These are phyloP conservation scores for Poecilia gillii DNA, from an alignment of 2,797 vertebrate species.

Conservation along the genomic window DNA sequence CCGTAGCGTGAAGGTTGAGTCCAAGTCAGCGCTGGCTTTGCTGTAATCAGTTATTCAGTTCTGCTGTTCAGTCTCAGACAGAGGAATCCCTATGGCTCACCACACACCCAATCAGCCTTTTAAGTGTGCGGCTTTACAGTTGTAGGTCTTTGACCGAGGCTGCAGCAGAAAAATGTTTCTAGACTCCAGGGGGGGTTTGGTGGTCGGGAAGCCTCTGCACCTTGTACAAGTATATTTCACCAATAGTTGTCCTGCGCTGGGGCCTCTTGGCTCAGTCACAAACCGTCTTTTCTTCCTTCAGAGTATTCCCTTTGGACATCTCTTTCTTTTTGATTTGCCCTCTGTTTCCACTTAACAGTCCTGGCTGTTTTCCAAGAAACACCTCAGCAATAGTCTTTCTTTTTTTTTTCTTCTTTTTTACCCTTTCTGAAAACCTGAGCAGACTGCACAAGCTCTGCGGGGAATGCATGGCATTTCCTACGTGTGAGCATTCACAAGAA, in stretches of 20 bases:
- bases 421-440: constrained; percentile 20
- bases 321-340: constrained; percentile 70
- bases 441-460: constrained; percentile 24
- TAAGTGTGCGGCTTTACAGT: constrained; percentile 36
- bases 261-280: constrained; percentile 47
- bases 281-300: constrained; percentile 42
- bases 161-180: constrained; percentile 42
- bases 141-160: constrained; percentile 25
- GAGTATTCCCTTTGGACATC: constrained; percentile 57
- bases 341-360: constrained; percentile 78
- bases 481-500: neutral
- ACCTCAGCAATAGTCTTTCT: constrained; percentile 59
- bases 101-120: constrained; percentile 55
- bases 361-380: constrained; percentile 73
- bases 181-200: constrained; percentile 34
- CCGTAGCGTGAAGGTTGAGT: constrained; percentile 32
- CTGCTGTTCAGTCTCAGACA: constrained; percentile 54
- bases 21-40: constrained; percentile 41
- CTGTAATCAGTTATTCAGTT: constrained; percentile 65
- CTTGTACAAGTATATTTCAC: constrained; percentile 48
- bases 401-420: neutral
- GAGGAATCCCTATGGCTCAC: constrained; percentile 58
- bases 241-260: constrained; percentile 52
- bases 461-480: constrained; percentile 23
- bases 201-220: constrained; percentile 41